A percentile compares a stretch with the other conserved stretches of the same genome.
phyloP scores from a whole-genome alignment of 2,888 invertebrate species.

The Clanis bilineata region DNA sequence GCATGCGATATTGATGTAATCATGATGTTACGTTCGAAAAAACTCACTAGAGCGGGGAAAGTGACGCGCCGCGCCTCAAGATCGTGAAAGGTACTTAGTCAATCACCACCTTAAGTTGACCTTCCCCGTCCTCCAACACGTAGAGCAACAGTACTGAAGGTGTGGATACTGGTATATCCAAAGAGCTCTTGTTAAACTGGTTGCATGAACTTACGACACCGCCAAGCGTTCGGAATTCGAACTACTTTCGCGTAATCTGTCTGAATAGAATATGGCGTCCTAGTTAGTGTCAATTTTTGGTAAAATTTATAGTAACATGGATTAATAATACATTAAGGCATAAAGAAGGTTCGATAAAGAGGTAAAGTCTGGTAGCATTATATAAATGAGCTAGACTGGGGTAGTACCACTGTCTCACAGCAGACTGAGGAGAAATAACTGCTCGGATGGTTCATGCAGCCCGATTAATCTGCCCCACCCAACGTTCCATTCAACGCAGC shows the following conservation, averaged over 20 bases:
- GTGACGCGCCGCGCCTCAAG: constrained; percentile 71
- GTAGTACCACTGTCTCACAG: too few relatives aligned
- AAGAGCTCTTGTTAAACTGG: constrained; percentile 54
- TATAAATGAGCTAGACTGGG: too few relatives aligned
- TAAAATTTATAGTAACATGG: constrained; percentile 1
- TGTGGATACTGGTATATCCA: constrained; percentile 14
- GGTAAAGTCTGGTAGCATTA: too few relatives aligned
- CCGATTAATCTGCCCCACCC: too few relatives aligned
- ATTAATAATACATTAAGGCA: too few relatives aligned
- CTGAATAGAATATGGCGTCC: constrained; percentile 65
- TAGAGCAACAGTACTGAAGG: neutral
- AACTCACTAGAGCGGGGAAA: constrained; percentile 77
- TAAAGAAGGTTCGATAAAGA: too few relatives aligned
- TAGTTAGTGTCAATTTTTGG: constrained; percentile 48
- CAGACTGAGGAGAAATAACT: too few relatives aligned
- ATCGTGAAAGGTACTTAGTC: constrained; percentile 78
- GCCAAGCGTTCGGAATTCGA: constrained; percentile 71
- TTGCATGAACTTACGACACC: constrained; percentile 70
- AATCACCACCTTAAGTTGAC: constrained; percentile 55
- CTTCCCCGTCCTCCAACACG: constrained; percentile 45
- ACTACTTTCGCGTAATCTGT: constrained; percentile 80
- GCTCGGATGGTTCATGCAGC: neutral
- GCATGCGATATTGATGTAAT: constrained; percentile 79
- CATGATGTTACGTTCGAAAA: constrained; percentile 75
- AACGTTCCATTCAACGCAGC: too few relatives aligned